These are phyloP conservation scores for Euglossa dilemma DNA, from an alignment of 1,140 invertebrate species.

Conservation along the genomic window DNA sequence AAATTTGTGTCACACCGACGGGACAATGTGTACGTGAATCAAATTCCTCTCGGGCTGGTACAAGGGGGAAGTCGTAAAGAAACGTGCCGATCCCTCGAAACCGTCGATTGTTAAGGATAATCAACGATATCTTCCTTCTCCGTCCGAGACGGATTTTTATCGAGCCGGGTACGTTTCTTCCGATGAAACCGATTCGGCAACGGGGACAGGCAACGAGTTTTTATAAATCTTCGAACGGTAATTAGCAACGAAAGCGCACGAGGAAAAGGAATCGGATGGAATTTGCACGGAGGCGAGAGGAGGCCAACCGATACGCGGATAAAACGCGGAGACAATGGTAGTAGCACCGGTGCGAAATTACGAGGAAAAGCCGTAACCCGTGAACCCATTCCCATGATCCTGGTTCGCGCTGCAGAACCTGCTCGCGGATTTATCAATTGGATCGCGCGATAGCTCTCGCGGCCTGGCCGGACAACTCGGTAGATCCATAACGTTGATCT, in stretches of 20 bases:
- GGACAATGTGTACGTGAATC: background rate
- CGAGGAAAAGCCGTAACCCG: background rate
- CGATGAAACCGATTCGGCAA: background rate
- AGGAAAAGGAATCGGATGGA: background rate
- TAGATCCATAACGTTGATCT: slow-evolving; percentile 33
- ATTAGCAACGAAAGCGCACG: background rate
- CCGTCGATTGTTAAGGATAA: background rate
- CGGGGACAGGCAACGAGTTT: background rate
- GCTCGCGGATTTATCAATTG: slow-evolving; percentile 27
- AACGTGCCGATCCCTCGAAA: background rate
- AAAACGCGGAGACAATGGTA: background rate
- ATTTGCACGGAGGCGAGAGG: background rate
- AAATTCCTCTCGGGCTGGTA: background rate
- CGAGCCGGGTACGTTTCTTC: background rate
- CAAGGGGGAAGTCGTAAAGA: slow-evolving; percentile 12
- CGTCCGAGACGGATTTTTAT: background rate
- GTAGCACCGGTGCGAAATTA: background rate
- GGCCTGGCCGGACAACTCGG: background rate
- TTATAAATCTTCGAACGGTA: background rate
- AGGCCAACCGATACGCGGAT: background rate
- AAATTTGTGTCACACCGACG: slow-evolving; percentile 32
- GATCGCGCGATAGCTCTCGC: slow-evolving; percentile 12
- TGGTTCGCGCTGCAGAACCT: background rate
- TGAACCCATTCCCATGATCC: too few species aligned
- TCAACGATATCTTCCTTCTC: background rate